Conservation (phyloP, 2,113 vertebrate species). For the Peromyscus maniculatus region DNA sequence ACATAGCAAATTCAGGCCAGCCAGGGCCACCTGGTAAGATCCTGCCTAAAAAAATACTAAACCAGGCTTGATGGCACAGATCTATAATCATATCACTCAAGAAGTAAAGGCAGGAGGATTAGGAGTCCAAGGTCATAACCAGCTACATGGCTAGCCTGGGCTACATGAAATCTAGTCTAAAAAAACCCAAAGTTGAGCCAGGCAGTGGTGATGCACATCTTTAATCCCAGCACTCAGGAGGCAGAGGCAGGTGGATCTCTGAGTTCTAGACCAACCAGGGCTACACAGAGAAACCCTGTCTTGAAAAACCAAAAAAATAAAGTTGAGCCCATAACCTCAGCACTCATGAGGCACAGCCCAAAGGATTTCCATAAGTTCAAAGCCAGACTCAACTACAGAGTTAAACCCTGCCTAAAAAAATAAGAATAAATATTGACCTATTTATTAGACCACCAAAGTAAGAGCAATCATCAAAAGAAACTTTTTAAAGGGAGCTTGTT, state of each 20-base stretch:
- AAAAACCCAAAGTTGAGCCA: not conserved
- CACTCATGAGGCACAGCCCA: not conserved
- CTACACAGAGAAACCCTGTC: too few relatives aligned
- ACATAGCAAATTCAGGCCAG: not conserved
- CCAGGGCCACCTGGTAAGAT: not conserved
- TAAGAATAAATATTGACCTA: not conserved
- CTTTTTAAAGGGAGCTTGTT: not conserved
- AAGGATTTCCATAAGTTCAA: not conserved
- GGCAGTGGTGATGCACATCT: too few relatives aligned
- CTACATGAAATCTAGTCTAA: not conserved
- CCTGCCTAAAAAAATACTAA: not conserved
- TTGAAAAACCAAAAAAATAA: not conserved
- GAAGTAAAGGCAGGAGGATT: not conserved
- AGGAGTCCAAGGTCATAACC: not conserved
- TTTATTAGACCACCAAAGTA: not conserved
- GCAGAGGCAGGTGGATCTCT: too few relatives aligned
- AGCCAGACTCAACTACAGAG: not conserved
- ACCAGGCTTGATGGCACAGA: not conserved
- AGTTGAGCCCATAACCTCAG: not conserved
- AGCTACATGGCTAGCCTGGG: not conserved
- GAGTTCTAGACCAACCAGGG: too few relatives aligned
- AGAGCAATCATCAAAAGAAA: not conserved
- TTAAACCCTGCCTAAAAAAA: not conserved
- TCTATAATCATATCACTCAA: not conserved
- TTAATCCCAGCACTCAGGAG: too few relatives aligned